Conservation (phyloP, 1,140 invertebrate species). For the Druon quercuslanigerum region DNA sequence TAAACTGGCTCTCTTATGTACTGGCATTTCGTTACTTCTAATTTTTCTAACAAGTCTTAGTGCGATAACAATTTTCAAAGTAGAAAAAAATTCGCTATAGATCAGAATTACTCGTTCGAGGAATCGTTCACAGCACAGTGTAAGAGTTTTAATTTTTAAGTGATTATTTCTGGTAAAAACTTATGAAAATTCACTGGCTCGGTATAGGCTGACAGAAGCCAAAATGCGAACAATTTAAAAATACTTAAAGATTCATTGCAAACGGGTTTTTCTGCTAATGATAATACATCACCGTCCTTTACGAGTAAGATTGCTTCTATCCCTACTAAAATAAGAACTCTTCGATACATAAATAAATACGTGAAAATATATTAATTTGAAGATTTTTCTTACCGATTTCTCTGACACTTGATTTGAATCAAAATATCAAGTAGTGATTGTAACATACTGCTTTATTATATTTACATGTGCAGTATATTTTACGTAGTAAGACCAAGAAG, state of each 20-base stretch:
- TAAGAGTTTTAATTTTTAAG: background rate
- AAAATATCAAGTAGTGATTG: slow-evolving; percentile 2
- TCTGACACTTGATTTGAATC: background rate
- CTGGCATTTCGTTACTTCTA: slow-evolving; percentile 67
- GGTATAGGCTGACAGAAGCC: slow-evolving; percentile 43
- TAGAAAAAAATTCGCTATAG: background rate
- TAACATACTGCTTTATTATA: slow-evolving; percentile 21
- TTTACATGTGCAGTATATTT: slow-evolving; percentile 13
- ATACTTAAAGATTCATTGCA: no score
- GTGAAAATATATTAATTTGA: slow-evolving; percentile 29
- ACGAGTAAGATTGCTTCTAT: background rate
- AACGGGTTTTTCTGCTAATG: background rate
- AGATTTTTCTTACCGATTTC: background rate
- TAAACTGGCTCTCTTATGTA: slow-evolving; percentile 70
- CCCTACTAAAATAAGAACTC: slow-evolving; percentile 18
- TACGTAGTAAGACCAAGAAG: background rate
- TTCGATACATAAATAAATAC: slow-evolving; percentile 15
- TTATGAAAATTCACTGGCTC: background rate
- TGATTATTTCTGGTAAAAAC: background rate
- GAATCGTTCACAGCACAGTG: slow-evolving; percentile 28
- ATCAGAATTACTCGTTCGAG: slow-evolving; percentile 21
- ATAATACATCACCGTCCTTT: background rate
- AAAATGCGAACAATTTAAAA: slow-evolving; percentile 44
- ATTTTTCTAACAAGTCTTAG: slow-evolving; percentile 34
- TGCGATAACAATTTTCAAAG: background rate